A percentile compares a stretch with the other conserved stretches of the same genome.
phyloP scores from a whole-genome alignment of 2,797 vertebrate genomes.

The Agapornis canus region DNA sequence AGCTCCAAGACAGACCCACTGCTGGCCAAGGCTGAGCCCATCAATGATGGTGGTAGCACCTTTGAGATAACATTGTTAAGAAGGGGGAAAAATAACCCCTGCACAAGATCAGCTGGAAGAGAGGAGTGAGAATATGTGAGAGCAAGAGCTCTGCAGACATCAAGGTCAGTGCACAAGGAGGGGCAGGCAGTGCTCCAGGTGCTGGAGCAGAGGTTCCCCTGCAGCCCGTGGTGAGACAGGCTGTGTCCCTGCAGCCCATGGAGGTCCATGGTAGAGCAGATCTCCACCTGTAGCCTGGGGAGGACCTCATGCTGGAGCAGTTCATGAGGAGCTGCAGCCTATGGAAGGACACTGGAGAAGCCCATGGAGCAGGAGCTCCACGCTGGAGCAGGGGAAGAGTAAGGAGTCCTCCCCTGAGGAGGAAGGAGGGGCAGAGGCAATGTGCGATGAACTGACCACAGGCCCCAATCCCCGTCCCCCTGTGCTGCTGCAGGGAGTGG shows the following conservation, averaged over 20 bases:
- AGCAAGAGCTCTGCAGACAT: background rate
- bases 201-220: background rate
- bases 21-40: background rate
- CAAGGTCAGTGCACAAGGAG: background rate
- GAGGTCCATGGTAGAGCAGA: background rate
- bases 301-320: background rate
- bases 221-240: rapidly evolving
- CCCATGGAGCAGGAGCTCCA: background rate
- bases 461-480: background rate
- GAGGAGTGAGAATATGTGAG: background rate
- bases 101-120: background rate
- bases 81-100: background rate
- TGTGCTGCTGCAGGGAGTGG: background rate
- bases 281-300: background rate
- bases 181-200: background rate
- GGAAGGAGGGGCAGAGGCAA: background rate
- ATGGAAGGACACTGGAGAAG: background rate
- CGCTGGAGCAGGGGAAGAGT: background rate
- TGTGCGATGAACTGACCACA: background rate
- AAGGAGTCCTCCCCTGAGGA: background rate
- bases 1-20: background rate
- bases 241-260: background rate
- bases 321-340: background rate
- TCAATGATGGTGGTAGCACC: background rate
- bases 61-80: background rate